Percentiles rank a stretch among this genome's conserved stretches.
These are phyloP conservation scores for Melanocharis versteri DNA, from an alignment of 2,113 vertebrate genomes.

Conservation along the genomic window DNA sequence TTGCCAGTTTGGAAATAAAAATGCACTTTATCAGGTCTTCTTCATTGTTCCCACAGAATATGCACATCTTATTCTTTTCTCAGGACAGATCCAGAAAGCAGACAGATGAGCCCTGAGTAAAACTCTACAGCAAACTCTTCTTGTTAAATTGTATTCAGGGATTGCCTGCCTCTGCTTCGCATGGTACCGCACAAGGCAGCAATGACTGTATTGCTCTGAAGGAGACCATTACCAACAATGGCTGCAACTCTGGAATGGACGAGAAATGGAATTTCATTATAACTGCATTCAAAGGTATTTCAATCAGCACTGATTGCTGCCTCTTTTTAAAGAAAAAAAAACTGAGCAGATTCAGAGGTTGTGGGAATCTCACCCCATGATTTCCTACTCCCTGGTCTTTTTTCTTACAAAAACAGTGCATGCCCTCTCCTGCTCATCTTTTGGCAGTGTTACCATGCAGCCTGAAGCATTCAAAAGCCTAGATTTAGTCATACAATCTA, in stretches of 20 bases:
- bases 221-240: slow-evolving; percentile 70
- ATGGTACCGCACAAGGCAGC: slow-evolving; percentile 3
- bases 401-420: slow-evolving; percentile 16
- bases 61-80: not conserved
- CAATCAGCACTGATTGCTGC: slow-evolving; percentile 76
- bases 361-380: slow-evolving; percentile 41
- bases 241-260: slow-evolving; percentile 47
- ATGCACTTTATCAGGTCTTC: not conserved
- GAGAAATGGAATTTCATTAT: slow-evolving; percentile 73
- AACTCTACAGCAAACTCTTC: not conserved
- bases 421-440: slow-evolving; percentile 16
- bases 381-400: slow-evolving; percentile 43
- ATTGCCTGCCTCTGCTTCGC: not conserved
- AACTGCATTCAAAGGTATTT: slow-evolving; percentile 75
- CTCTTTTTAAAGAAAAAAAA: slow-evolving; percentile 56
- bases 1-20: not conserved
- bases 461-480: not conserved
- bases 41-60: not conserved
- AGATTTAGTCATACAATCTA: not conserved
- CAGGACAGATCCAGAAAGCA: not conserved
- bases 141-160: not conserved
- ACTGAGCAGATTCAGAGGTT: slow-evolving; percentile 48
- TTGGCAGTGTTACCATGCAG: not conserved
- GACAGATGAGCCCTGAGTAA: not conserved
- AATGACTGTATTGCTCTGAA: slow-evolving; percentile 34